These are phyloP conservation scores for Sterrhoptilus dennistouni DNA, from an alignment of 2,113 vertebrate genomes.

Conservation along the genomic window DNA sequence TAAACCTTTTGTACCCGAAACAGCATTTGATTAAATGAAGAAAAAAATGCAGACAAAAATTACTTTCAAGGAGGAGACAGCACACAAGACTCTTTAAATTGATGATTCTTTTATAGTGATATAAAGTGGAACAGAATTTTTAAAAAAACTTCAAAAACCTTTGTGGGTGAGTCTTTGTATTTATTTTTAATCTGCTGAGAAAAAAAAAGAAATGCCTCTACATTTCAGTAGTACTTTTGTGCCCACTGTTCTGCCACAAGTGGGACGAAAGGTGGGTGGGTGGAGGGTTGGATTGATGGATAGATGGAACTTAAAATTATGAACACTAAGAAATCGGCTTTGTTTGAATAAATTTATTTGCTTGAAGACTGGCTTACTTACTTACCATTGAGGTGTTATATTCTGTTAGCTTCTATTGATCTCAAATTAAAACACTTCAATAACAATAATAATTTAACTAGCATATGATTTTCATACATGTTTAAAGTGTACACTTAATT, in stretches of 20 bases:
- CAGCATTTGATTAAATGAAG: neutral
- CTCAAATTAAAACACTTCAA: neutral
- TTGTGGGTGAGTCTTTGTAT: accelerated
- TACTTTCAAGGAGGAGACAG: neutral
- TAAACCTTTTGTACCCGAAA: neutral
- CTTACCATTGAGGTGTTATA: neutral
- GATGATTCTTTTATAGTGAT: neutral
- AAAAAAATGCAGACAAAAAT: neutral
- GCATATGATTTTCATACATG: neutral
- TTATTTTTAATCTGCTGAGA: neutral
- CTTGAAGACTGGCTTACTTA: neutral
- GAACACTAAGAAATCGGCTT: neutral
- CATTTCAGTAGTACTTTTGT: neutral
- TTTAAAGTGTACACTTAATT: neutral
- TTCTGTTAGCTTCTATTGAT: neutral
- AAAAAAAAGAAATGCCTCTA: neutral
- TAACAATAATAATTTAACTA: neutral
- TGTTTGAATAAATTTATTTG: neutral
- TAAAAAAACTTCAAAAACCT: accelerated
- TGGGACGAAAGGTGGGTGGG: neutral
- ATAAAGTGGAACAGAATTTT: neutral
- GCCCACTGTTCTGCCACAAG: neutral
- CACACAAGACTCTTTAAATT: neutral
- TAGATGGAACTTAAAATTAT: neutral
- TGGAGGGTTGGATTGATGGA: neutral